Base-by-base conservation (phyloP, 2,113 vertebrate genomes). In the Poecile atricapillus region DNA sequence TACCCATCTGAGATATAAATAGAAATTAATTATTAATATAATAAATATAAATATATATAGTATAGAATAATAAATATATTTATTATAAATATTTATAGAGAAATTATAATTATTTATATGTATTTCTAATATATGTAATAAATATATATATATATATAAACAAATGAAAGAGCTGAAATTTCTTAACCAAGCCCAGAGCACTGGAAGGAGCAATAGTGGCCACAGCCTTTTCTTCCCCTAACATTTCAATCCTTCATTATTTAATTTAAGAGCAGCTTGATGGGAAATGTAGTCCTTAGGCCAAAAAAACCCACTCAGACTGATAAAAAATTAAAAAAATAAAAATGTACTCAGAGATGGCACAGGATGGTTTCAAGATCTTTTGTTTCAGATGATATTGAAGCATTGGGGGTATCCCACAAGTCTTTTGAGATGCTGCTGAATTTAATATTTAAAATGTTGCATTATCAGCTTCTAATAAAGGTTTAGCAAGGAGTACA, bases 131-230 rank as follows among this genome's bases (percentile, higher is more conserved):
- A 43, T 43, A 43, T 43, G 15, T 16, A 13, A 13, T 41, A 41
- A 11, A 41, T 41, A 41, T 43, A 43, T 28, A 23, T 14, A 37
- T 7, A 59, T 17, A 31, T 23, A 30, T 17, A 80, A 94, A 96
- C 62, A 90, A 95, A 90, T 43, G 7, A 91, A 60, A 76, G 69
- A 64, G 25, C 55, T 89, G 75, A 93, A 95, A 73, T 90, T 93
- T 94, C 68, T 83, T 85, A 73, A 64, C 43, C 41, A 31, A 43
- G 21, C 41, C 64, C 27, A 11, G 33, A 75, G 28, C 56, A 15
- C 63, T 90, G 65, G 37, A 70, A 35, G 19, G 87, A 96, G 87
- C 69, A 84, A 93, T 18, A 80, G 33, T 41, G 46, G 31, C 31
- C 21, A 37, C 4, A 79, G 76, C 46, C 46, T 92, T 84, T 90